These are phyloP conservation scores for Cercocebus atys DNA, from an alignment of 2,113 vertebrate genomes.

Conservation along the genomic window DNA sequence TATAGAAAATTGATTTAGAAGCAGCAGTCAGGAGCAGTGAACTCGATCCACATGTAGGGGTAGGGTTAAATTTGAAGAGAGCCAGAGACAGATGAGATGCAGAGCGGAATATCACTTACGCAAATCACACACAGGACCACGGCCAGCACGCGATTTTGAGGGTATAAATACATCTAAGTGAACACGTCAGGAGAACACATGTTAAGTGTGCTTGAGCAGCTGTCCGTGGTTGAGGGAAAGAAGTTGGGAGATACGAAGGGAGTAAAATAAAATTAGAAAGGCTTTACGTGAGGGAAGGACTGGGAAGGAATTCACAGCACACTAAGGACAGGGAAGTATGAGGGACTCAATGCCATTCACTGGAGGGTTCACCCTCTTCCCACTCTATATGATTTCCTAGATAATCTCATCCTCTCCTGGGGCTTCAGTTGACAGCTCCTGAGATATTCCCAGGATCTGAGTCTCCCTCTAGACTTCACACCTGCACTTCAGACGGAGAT, in stretches of 20 bases:
- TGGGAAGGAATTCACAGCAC: not conserved
- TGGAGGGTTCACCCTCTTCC: not conserved
- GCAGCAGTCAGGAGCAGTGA: not conserved
- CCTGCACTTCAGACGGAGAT: not conserved
- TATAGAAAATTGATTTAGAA: not conserved
- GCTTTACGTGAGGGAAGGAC: not conserved
- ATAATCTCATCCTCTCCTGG: not conserved
- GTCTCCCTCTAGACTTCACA: not conserved
- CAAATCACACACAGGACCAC: not conserved
- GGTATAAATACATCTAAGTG: not conserved
- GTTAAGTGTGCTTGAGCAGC: not conserved
- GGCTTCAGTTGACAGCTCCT: not conserved
- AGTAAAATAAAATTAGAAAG: not conserved
- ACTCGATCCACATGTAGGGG: rapidly evolving
- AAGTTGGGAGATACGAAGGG: not conserved
- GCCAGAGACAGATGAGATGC: not conserved
- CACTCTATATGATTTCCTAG: no score
- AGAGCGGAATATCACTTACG: not conserved
- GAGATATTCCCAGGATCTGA: not conserved
- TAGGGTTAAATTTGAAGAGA: not conserved
- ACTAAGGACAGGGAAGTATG: rapidly evolving
- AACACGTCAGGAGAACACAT: not conserved
- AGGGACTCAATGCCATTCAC: rapidly evolving
- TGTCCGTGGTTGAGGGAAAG: not conserved
- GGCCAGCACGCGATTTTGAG: not conserved